Evolutionary conservation across 2,113 vertebrate genomes (phyloP).

Genomic region (Odobenus rosmarus): DNA sequence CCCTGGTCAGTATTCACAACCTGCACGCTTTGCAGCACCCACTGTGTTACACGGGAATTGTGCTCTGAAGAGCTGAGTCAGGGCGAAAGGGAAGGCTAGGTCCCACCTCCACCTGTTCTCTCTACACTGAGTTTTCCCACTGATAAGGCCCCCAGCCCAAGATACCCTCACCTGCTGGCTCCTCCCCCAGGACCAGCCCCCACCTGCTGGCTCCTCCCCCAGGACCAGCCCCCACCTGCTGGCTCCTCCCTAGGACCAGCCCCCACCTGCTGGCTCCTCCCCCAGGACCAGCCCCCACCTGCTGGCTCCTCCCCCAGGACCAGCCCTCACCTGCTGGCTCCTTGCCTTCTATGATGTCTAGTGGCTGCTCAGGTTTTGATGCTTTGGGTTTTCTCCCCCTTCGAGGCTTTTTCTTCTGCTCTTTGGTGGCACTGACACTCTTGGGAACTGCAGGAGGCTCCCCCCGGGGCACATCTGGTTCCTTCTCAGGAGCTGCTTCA

Average conservation of each 20-base stretch:
- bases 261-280: neutral
- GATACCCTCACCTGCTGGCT: neutral
- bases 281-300: neutral
- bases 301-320: neutral
- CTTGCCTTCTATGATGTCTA: slow-evolving; percentile 80
- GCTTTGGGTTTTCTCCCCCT: slow-evolving; percentile 90
- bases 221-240: neutral
- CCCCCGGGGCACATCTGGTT: slow-evolving; percentile 58
- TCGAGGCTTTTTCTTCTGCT: slow-evolving; percentile 87
- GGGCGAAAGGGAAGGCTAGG: no score
- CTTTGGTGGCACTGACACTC: slow-evolving; percentile 57
- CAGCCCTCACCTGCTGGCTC: slow-evolving; percentile 86
- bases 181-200: neutral
- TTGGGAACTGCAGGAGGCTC: slow-evolving; percentile 58
- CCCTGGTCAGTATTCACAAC: neutral
- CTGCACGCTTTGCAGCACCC: fast-evolving
- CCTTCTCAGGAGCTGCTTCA: slow-evolving; percentile 80
- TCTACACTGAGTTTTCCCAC: no score
- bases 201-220: neutral
- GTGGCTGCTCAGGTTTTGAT: slow-evolving; percentile 82
- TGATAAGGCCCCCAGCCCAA: neutral
- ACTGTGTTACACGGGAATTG: fast-evolving
- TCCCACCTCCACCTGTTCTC: fast-evolving
- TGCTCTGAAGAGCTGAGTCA: neutral
- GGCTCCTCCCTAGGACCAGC: neutral